Evolutionary conservation across 2,797 vertebrate genomes (phyloP).

Genomic region (Fistularia tabacaria): DNA sequence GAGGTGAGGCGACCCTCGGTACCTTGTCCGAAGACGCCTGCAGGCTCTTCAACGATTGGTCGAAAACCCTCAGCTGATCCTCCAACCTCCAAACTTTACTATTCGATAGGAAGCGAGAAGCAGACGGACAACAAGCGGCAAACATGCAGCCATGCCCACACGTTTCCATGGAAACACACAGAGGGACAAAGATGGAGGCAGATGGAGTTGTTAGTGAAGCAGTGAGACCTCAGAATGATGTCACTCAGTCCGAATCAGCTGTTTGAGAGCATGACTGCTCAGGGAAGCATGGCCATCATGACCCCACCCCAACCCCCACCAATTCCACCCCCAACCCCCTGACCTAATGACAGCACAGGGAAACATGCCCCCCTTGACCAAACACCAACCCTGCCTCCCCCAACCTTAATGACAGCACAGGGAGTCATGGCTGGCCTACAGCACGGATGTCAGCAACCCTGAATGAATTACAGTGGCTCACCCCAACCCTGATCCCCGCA

Average conservation of each 20-base stretch:
- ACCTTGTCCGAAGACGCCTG: conserved; percentile 92
- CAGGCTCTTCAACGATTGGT: conserved; percentile 90
- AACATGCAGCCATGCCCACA: conserved; percentile 40
- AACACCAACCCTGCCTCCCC: too few species aligned
- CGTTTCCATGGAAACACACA: conserved; percentile 33
- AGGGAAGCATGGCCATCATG: too few species aligned
- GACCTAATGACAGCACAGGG: too few species aligned
- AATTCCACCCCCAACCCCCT: too few species aligned
- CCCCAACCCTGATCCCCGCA: too few species aligned
- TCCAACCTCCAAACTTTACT: conserved; percentile 85
- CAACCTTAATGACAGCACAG: too few species aligned
- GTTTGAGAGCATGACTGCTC: too few species aligned
- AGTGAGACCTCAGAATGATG: conserved; percentile 2
- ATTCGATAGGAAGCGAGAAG: conserved; percentile 57
- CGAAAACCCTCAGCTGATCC: conserved; percentile 86
- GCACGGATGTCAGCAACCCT: too few species aligned
- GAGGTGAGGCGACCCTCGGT: conserved; percentile 59
- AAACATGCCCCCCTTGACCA: too few species aligned
- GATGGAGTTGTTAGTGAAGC: conserved; percentile 12
- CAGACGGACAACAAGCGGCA: conserved; percentile 3
- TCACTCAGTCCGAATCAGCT: neutral
- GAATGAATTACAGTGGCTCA: too few species aligned
- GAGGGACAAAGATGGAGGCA: conserved; percentile 11
- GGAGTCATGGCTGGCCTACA: too few species aligned
- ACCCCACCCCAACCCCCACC: too few species aligned